Conservation (phyloP, 1,140 invertebrate genomes). For the Theocolax elegans region DNA sequence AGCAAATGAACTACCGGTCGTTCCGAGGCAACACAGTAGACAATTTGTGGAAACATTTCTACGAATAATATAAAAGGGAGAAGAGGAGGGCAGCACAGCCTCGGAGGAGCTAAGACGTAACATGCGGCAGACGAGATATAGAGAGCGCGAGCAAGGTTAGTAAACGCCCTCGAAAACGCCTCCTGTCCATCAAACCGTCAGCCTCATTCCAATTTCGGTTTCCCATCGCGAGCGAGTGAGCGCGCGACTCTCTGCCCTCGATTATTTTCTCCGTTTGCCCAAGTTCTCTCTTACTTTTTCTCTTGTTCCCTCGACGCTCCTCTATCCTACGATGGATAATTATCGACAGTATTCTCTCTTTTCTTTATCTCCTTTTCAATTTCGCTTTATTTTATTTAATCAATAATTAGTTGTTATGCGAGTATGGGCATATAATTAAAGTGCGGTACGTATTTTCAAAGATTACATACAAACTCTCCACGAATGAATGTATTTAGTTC, state of each 20-base stretch:
- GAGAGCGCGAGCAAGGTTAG: constrained; percentile 52
- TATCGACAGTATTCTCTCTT: no score
- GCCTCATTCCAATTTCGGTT: constrained; percentile 64
- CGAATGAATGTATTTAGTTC: no score
- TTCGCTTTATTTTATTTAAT: no score
- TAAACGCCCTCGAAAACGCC: constrained; percentile 61
- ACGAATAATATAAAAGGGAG: constrained; percentile 29
- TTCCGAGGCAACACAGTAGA: constrained; percentile 35
- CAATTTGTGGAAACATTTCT: constrained; percentile 35
- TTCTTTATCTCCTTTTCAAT: no score
- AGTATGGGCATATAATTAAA: background rate
- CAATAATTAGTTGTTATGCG: no score
- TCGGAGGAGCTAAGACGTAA: constrained; percentile 35
- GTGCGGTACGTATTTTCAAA: no score
- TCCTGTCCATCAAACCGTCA: constrained; percentile 62
- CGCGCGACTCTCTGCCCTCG: constrained; percentile 47
- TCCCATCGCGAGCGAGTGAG: constrained; percentile 71
- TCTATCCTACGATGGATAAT: constrained; percentile 48
- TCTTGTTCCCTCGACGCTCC: constrained; percentile 37
- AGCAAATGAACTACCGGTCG: constrained; percentile 10
- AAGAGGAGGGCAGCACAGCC: background rate
- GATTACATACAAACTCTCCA: no score
- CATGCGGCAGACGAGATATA: constrained; percentile 48
- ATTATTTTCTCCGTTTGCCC: constrained; percentile 57
- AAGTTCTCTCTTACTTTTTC: constrained; percentile 14